Evolutionary conservation across 2,888 invertebrate species (phyloP), one percentile per base, ranked within the genome.

Genomic region (Sialis fuliginosa): DNA sequence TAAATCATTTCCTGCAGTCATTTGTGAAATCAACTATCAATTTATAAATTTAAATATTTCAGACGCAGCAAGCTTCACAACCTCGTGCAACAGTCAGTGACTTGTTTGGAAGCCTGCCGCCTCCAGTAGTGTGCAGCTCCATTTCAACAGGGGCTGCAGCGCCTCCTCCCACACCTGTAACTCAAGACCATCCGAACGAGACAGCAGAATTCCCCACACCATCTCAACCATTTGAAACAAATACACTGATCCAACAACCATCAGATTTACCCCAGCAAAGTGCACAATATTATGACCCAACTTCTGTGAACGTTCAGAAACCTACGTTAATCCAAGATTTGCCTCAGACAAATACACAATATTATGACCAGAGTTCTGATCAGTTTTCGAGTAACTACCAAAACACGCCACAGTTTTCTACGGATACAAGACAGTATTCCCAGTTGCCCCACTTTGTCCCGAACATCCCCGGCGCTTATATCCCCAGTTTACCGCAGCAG

Each of bases 41-140:
- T 22, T 22, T 2, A 22, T 4, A 22, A 22, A 22, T 2, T 22
- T 22, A 22, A 22, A 22, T 22, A 22, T 22, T 22, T 22, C 22
- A 22, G 22, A 22, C 22, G 2, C 41, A 41, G 13, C 41, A 41
- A 41, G n/a, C 13, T 33, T 31, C 10, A 9, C 33, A 33, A 13
- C 6, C 32, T 7, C 47, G 42, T 6, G 47, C 47, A 10, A 47
- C 47, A n/a, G 47, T 47, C 8, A 47, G 47, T 33, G 47, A 47
- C 10, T 42, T 47, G 13, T 47, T 47, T 42, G 47, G 47, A 9
- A 47, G 42, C 35, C n/a, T 47, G 37, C 47, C 47, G 3, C 47
- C 47, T 7, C 47, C 47, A 3, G 34, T 47, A 31, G 33, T 42
- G 7, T 33, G 39, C 6, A 10, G 10, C 30, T 35, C 35, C 8